phyloP scores from a whole-genome alignment of 2,888 invertebrate species.

The Lypha dubia region DNA sequence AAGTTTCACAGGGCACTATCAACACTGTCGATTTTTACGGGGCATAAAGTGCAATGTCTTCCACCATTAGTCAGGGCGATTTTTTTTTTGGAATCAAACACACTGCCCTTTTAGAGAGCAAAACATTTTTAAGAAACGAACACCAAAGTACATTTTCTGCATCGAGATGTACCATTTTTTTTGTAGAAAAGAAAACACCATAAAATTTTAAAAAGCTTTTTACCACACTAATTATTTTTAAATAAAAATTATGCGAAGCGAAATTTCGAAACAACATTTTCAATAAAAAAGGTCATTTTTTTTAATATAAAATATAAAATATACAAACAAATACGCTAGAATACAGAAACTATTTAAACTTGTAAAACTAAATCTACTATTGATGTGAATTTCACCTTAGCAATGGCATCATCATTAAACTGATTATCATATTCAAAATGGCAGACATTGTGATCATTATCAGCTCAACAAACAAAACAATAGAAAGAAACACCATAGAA shows the following conservation, averaged over 20 bases:
- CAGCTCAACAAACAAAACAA: not conserved
- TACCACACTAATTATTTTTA: too few relatives aligned
- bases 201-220: too few relatives aligned
- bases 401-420: constrained; percentile 53
- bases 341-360: constrained; percentile 4
- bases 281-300: constrained; percentile 13
- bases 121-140: too few relatives aligned
- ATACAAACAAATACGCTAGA: not conserved
- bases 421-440: constrained; percentile 25
- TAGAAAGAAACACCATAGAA: not conserved
- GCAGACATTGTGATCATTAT: constrained; percentile 17
- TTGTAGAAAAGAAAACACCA: too few relatives aligned
- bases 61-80: too few relatives aligned
- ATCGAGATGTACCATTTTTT: too few relatives aligned
- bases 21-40: too few relatives aligned
- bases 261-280: constrained; percentile 1
- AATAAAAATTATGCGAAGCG: not conserved
- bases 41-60: too few relatives aligned
- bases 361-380: constrained; percentile 38
- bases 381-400: constrained; percentile 61
- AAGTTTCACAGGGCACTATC: too few relatives aligned
- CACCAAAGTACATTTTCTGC: too few relatives aligned
- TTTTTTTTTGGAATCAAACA: too few relatives aligned
- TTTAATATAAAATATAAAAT: not conserved
- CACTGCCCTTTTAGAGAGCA: too few relatives aligned